Conservation (phyloP, 92 coral and sea anemone genomes). For the Heliopora coerulea region DNA sequence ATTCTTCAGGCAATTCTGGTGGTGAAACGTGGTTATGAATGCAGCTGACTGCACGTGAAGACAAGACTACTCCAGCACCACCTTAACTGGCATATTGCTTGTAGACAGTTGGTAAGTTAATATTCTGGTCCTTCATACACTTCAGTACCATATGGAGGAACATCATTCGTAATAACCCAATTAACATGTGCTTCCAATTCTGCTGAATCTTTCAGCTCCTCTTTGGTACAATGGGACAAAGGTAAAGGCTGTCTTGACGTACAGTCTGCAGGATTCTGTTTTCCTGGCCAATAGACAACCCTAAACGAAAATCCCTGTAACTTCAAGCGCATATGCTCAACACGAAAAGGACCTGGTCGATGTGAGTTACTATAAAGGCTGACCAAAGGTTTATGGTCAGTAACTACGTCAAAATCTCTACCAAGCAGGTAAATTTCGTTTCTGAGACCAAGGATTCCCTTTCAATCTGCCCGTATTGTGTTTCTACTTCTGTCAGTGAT, state of each 20-base stretch:
- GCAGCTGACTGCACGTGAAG: no score
- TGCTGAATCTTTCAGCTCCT: constrained; percentile 12
- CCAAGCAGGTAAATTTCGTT: constrained; percentile 25
- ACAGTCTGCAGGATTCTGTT: constrained; percentile 27
- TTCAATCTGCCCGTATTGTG: neutral
- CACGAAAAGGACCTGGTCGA: constrained; percentile 40
- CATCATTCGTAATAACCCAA: constrained; percentile 19
- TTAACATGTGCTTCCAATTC: constrained; percentile 21
- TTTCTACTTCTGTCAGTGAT: neutral
- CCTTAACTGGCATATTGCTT: no score
- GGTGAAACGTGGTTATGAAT: no score
- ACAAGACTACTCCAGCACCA: no score
- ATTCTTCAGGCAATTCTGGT: no score
- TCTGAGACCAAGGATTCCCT: constrained; percentile 27
- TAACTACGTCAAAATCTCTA: constrained; percentile 10
- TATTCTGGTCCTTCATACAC: no score
- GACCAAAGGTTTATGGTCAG: constrained; percentile 33
- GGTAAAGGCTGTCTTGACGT: constrained; percentile 31
- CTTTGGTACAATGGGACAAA: neutral
- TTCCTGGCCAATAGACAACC: constrained; percentile 10
- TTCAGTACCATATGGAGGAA: no score
- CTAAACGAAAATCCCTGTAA: constrained; percentile 29
- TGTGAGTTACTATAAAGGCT: constrained; percentile 11
- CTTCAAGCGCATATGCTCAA: constrained; percentile 29
- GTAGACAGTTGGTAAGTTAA: no score